Evolutionary conservation across 2,888 invertebrate species (phyloP), one percentile per base, ranked within the genome.

Genomic region (Lepidochitona cinerea): DNA sequence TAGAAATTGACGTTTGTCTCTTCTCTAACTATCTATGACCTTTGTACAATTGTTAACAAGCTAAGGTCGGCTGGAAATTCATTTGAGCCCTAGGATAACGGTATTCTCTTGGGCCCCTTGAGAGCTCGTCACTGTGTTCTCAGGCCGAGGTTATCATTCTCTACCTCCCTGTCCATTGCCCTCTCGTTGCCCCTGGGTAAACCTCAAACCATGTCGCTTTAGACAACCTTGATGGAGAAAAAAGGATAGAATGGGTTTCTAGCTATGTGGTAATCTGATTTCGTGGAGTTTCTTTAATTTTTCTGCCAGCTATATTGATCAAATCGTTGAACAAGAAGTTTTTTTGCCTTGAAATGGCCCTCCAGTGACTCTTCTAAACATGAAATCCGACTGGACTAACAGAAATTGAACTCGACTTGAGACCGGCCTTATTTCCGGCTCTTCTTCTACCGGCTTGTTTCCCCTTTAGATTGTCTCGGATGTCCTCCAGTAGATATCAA

Each of bases 181-280:
- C 59, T 29, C 59, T 26, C 32, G 29, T 29, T 26, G 59, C 59
- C 59, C 12, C 32, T 59, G 32, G 59, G 59, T 32, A 59, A 59
- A 59, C 59, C 29, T 12, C 32, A 59, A 29, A 26, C 4, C 59
- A 14, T 59, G 23, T 59, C 29, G 23, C 26, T 32, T 29, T 14
- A 59, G 59, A 26, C 59, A 32, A 26, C 26, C 3, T 32, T 59
- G 59, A 59, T 59, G 59, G 7, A 54, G 23, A 54, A 54, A 54
- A 59, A 59, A 59, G 29, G 29, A 4, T 29, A 18, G 29, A 32
- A 59, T 29, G 59, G 29, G 59, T 59, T 59, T 59, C 59, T 14
- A 59, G 59, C 59, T 32, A 59, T 59, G 59, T 59, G 14, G 59
- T 59, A 59, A 59, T 59, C 59, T 29, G 29, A 59, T 59, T 59